phyloP scores from a whole-genome alignment of 2,888 invertebrate species.

The Isotomurus palustris region DNA sequence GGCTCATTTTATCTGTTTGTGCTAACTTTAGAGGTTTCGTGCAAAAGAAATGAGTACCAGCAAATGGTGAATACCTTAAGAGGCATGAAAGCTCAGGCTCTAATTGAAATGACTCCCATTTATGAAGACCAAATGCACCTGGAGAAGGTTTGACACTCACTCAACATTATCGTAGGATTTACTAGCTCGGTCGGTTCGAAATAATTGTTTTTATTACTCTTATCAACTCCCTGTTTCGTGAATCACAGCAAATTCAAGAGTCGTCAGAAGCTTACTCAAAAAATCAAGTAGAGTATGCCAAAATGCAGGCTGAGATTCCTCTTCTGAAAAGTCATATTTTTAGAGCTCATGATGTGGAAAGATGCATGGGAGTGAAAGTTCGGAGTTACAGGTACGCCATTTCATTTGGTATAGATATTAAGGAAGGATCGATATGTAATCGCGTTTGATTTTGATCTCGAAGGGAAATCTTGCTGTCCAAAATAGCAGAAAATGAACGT shows the following conservation, averaged over 20 bases:
- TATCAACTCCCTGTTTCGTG: neutral
- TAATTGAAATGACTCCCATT: slow-evolving; percentile 22
- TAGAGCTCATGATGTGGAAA: slow-evolving; percentile 52
- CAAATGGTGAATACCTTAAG: slow-evolving; percentile 10
- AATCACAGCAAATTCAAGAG: neutral
- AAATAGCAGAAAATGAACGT: slow-evolving; percentile 26
- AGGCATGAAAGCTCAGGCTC: slow-evolving; percentile 11
- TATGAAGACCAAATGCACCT: slow-evolving; percentile 10
- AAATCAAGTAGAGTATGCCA: neutral
- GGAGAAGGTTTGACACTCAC: too few species aligned
- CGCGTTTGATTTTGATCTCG: neutral
- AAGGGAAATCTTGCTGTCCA: slow-evolving; percentile 17
- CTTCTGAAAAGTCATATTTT: slow-evolving; percentile 52
- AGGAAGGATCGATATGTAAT: neutral
- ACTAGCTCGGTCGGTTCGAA: neutral
- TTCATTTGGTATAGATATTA: neutral
- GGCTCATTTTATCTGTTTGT: neutral
- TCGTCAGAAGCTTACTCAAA: neutral
- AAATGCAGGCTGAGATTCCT: slow-evolving; percentile 51
- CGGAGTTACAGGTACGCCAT: neutral
- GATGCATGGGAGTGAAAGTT: neutral
- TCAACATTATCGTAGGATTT: neutral
- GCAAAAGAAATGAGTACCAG: slow-evolving; percentile 16
- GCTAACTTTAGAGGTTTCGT: slow-evolving; percentile 8
- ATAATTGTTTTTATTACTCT: neutral